These are phyloP conservation scores for Nothura maculosa DNA, from an alignment of 2,797 vertebrate species.

Conservation along the genomic window DNA sequence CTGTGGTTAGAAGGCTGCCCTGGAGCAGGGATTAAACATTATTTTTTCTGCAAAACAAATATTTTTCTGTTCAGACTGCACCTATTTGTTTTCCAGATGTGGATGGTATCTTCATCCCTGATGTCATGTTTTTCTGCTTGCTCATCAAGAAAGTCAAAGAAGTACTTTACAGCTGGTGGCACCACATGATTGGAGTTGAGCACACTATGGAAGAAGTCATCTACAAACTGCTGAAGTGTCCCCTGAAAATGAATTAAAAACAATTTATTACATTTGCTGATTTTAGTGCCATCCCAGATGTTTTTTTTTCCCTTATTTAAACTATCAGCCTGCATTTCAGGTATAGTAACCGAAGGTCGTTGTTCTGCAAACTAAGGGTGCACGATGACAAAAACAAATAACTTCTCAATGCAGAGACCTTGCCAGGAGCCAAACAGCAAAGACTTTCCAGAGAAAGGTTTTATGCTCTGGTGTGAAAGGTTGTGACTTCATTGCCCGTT, in stretches of 20 bases:
- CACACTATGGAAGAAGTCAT: slow-evolving; percentile 96
- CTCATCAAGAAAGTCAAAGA: slow-evolving; percentile 98
- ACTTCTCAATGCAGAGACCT: neutral
- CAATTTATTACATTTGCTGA: neutral
- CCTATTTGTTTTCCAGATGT: slow-evolving; percentile 99
- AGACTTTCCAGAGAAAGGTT: neutral
- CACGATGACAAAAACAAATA: neutral
- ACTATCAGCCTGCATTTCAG: neutral
- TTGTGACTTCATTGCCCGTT: neutral
- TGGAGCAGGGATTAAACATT: neutral
- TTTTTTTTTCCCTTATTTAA: neutral
- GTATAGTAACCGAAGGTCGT: neutral
- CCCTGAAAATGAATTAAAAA: slow-evolving; percentile 81
- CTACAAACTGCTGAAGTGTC: slow-evolving; percentile 98
- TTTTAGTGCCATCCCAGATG: neutral
- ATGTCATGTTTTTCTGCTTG: slow-evolving; percentile 96
- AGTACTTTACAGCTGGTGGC: slow-evolving; percentile 97
- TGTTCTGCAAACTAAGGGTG: neutral
- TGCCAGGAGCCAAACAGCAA: neutral
- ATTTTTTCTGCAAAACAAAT: neutral
- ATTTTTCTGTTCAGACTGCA: slow-evolving; percentile 39
- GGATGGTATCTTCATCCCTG: slow-evolving; percentile 96
- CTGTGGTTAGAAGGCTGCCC: neutral
- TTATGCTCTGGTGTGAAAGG: neutral
- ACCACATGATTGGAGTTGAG: slow-evolving; percentile 92